A percentile compares a stretch with the other conserved stretches of the same genome.
phyloP scores from a whole-genome alignment of 2,888 invertebrate species.

The Metallyticus violacea region DNA sequence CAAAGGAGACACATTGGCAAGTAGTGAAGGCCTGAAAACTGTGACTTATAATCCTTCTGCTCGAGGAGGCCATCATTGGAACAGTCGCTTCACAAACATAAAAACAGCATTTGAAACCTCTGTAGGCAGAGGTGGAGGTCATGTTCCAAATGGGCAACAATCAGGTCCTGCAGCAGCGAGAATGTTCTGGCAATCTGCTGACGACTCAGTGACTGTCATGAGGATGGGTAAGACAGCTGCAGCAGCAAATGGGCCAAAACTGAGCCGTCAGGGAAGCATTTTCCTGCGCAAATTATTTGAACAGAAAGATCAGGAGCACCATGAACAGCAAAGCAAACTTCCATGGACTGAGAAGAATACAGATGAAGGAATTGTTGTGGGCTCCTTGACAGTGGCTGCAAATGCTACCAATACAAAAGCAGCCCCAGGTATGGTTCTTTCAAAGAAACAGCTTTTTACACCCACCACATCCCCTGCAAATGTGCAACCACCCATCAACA shows the following conservation, averaged over 20 bases:
- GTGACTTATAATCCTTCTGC: slow-evolving; percentile 39
- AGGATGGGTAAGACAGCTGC: slow-evolving; percentile 30
- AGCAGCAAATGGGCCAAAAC: slow-evolving; percentile 42
- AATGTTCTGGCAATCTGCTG: slow-evolving; percentile 62
- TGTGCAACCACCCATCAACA: slow-evolving; percentile 41
- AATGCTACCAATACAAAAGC: slow-evolving; percentile 2
- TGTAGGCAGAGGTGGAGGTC: slow-evolving; percentile 9
- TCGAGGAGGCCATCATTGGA: slow-evolving; percentile 66
- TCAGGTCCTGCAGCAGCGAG: slow-evolving; percentile 49
- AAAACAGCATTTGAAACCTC: slow-evolving; percentile 74
- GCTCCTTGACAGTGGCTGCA: slow-evolving; percentile 45
- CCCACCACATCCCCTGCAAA: slow-evolving; percentile 28
- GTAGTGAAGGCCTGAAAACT: slow-evolving; percentile 41
- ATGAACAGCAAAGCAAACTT: slow-evolving; percentile 37
- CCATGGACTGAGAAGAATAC: slow-evolving; percentile 34
- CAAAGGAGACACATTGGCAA: slow-evolving; percentile 34
- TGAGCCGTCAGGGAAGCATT: slow-evolving; percentile 34
- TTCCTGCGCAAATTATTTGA: slow-evolving; percentile 35
- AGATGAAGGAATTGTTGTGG: slow-evolving; percentile 47
- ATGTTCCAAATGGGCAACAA: slow-evolving; percentile 13
- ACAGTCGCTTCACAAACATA: slow-evolving; percentile 76
- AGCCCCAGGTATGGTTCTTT: slow-evolving; percentile 17
- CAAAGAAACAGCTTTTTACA: slow-evolving; percentile 33
- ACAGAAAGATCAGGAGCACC: slow-evolving; percentile 39
- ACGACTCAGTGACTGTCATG: slow-evolving; percentile 47